These are phyloP conservation scores for Holotrichia oblita DNA, from an alignment of 1,140 invertebrate species.

Conservation along the genomic window DNA sequence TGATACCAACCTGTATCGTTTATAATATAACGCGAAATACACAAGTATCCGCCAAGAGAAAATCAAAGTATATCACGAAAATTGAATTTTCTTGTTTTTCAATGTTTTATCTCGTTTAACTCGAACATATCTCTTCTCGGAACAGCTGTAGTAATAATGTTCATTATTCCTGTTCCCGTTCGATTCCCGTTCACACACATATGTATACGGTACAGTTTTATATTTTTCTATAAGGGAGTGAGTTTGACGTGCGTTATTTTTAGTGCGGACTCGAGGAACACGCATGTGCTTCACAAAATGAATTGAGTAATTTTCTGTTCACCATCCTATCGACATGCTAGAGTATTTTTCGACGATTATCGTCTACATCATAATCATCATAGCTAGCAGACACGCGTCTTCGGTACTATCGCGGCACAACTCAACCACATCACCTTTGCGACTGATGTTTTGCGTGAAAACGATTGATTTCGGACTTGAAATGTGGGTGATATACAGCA, in stretches of 20 bases:
- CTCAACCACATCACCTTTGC: not conserved
- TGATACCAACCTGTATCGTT: not conserved
- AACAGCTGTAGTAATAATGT: not conserved
- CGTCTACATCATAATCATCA: slow-evolving; percentile 22
- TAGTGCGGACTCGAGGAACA: slow-evolving; percentile 30
- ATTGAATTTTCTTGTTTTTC: not conserved
- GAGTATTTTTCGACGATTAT: slow-evolving; percentile 26
- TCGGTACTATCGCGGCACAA: not conserved
- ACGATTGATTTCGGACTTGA: slow-evolving; percentile 28
- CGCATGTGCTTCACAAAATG: slow-evolving; percentile 41
- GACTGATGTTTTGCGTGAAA: slow-evolving; percentile 18
- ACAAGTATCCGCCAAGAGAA: not conserved
- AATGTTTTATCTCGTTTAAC: not conserved
- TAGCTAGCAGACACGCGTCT: not conserved
- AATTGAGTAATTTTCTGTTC: slow-evolving; percentile 40
- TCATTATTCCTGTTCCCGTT: not conserved
- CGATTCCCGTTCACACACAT: not conserved
- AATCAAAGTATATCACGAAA: not conserved
- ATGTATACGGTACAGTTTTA: not conserved
- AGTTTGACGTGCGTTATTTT: slow-evolving; percentile 36
- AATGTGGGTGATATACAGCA: slow-evolving; percentile 29
- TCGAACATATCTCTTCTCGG: not conserved
- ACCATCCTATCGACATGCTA: slow-evolving; percentile 36
- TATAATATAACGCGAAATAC: not conserved
- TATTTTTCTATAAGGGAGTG: slow-evolving; percentile 35